Conservation (phyloP, 2,113 vertebrate genomes). For the Pteropus alecto region DNA sequence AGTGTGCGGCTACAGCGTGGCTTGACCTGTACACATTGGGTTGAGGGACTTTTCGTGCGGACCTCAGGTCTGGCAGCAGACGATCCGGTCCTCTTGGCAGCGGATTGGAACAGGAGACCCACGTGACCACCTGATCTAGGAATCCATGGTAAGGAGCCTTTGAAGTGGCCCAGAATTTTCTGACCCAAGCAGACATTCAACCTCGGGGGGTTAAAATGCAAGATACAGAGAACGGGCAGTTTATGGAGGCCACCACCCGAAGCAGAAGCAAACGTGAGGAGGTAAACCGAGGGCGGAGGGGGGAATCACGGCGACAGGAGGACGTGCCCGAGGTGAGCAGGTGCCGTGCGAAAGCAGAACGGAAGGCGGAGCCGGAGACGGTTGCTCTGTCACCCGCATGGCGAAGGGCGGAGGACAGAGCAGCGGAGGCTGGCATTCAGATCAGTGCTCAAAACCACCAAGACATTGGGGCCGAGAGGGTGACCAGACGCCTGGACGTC, state of each 20-base stretch:
- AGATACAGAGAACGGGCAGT: neutral
- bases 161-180: neutral
- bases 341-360: no score
- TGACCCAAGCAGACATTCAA: neutral
- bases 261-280: neutral
- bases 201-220: neutral
- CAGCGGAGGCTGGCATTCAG: neutral
- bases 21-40: neutral
- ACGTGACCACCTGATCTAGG: neutral
- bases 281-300: neutral
- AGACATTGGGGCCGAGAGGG: neutral
- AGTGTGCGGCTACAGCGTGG: no score
- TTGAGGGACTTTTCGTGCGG: neutral
- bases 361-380: neutral
- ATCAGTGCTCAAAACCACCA: neutral
- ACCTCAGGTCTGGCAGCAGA: neutral
- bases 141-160: neutral
- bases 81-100: neutral
- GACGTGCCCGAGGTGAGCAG: no score
- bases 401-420: rapidly evolving
- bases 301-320: neutral
- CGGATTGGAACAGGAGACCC: neutral
- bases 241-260: neutral
- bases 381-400: neutral
- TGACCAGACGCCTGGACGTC: neutral